phyloP scores from a whole-genome alignment of 1,140 invertebrate species.

The Nylanderia fulva region DNA sequence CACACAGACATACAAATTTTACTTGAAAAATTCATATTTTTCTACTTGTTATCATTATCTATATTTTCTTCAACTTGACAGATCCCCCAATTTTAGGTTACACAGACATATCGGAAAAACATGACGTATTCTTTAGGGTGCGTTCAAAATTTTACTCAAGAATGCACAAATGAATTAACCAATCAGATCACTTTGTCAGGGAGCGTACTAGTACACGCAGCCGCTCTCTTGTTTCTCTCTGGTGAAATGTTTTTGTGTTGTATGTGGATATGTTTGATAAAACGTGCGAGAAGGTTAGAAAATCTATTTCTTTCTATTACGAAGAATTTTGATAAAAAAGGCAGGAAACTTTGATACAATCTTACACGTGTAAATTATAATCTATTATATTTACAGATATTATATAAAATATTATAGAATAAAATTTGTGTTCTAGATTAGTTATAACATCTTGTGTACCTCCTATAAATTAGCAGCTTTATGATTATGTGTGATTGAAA shows the following conservation, averaged over 20 bases:
- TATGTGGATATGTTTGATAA: no score
- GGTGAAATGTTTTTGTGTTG: no score
- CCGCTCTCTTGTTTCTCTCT: no score
- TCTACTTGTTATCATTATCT: constrained; percentile 76
- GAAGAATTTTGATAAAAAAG: not conserved
- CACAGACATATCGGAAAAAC: not conserved
- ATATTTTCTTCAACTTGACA: constrained; percentile 73
- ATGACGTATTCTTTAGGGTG: no score
- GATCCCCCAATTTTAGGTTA: constrained; percentile 62
- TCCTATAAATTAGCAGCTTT: not conserved
- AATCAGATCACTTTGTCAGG: no score
- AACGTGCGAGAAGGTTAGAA: no score
- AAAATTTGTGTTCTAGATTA: not conserved
- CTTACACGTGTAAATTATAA: not conserved
- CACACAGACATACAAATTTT: constrained; percentile 9
- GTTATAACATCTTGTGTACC: not conserved
- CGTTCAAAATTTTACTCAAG: no score
- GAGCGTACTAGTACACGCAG: no score
- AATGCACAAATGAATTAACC: no score
- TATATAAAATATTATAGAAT: not conserved
- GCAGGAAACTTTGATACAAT: not conserved
- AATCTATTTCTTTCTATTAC: not conserved
- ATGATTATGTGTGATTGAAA: not conserved
- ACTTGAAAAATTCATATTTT: constrained; percentile 15
- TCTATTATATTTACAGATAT: not conserved